phyloP scores from a whole-genome alignment of 2,797 vertebrate genomes.

The Liasis olivaceus region DNA sequence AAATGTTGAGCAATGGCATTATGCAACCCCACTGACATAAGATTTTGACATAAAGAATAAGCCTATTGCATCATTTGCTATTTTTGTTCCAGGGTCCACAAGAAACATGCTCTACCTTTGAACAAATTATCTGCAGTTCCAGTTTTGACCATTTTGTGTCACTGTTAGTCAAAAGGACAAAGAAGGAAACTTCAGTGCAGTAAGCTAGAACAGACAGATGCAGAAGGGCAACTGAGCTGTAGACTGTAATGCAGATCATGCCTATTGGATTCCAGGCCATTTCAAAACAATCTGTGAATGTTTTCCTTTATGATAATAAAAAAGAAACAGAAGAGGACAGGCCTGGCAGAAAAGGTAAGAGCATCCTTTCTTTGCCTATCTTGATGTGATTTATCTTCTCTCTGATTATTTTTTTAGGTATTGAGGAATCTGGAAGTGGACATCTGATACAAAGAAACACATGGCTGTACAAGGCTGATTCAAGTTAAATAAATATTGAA shows the following conservation, averaged over 20 bases:
- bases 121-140: background rate
- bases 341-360: background rate
- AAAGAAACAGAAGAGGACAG: background rate
- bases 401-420: background rate
- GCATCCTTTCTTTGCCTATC: background rate
- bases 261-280: background rate
- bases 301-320: background rate
- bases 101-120: background rate
- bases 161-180: background rate
- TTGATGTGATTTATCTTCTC: background rate
- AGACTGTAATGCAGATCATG: background rate
- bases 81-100: background rate
- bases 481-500: background rate
- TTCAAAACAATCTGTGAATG: background rate
- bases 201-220: background rate
- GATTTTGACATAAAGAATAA: background rate
- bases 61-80: background rate
- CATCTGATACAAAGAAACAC: background rate
- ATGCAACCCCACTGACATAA: background rate
- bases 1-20: no score
- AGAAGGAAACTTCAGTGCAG: background rate
- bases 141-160: background rate
- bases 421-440: background rate
- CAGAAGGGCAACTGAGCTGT: background rate
- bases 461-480: background rate